Evolutionary conservation across 2,888 invertebrate species (phyloP).

Genomic region (Stenoptilia bipunctidactyla): DNA sequence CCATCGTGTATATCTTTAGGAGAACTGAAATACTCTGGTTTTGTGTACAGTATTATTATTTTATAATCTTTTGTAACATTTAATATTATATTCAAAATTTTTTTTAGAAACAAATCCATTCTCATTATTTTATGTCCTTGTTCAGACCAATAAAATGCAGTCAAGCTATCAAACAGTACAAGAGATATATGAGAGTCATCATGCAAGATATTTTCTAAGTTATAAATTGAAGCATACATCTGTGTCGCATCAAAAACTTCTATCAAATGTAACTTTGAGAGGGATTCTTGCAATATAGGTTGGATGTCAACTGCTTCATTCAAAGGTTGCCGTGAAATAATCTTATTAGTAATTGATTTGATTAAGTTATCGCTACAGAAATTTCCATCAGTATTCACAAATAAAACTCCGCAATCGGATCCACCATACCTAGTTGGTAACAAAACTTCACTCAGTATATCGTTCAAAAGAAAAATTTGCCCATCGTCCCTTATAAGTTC

Average conservation of each 20-base stretch:
- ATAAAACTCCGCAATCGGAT: conserved; percentile 34
- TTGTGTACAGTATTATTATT: conserved; percentile 61
- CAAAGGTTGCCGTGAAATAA: neutral
- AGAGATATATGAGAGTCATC: conserved; percentile 44
- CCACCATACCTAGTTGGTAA: conserved; percentile 29
- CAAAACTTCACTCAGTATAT: conserved; percentile 43
- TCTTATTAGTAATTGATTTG: neutral
- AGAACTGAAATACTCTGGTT: conserved; percentile 60
- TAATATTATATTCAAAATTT: conserved; percentile 44
- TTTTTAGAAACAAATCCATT: conserved; percentile 64
- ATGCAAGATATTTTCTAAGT: conserved; percentile 46
- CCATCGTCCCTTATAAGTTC: conserved; percentile 38
- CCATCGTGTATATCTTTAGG: conserved; percentile 28
- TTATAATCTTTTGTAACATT: conserved; percentile 59
- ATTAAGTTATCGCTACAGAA: conserved; percentile 27
- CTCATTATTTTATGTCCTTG: conserved; percentile 48
- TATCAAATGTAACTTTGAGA: conserved; percentile 25
- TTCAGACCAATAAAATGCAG: conserved; percentile 69
- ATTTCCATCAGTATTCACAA: conserved; percentile 55
- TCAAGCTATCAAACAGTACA: conserved; percentile 49
- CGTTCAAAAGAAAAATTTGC: conserved; percentile 31
- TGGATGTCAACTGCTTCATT: neutral
- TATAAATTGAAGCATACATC: conserved; percentile 46
- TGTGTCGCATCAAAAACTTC: conserved; percentile 52
- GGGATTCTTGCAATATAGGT: neutral